Base-by-base conservation (phyloP, 2,888 invertebrate species). In the Pecten maximus region DNA sequence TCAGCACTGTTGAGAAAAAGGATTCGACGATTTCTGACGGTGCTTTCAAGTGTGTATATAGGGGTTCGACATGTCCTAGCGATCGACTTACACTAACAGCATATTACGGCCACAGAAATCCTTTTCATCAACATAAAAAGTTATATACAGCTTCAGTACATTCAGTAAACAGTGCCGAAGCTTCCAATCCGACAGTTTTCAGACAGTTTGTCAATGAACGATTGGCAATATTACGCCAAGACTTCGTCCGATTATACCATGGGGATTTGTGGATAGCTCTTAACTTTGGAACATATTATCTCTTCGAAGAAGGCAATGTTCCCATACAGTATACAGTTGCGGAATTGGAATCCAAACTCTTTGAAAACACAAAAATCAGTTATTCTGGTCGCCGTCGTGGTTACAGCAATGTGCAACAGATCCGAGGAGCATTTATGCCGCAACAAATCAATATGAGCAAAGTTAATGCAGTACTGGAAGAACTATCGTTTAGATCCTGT, bases 361-460 rank as follows among this genome's bases (percentile, higher is more conserved):
- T 23, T 60, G n/a, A 60, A 60, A 6, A 60, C 23, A 6, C 0
- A n/a, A 23, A 60, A 6, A n/a, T 23, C n/a, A 6, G 2, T 23
- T n/a, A 0, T 0, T 0, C 23, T 2, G 2, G 8, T 16, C 16
- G n/a, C 23, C 23, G 23, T 23, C 16, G 8, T 16, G 6, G 23
- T 60, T 6, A 60, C 60, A 44, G 44, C 6, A 44, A 44, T 12
- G 8, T 10, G 40, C 40, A 40, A 89, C 40, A 28, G 40, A 35
- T 89, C 40, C 54, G 88, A 8, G 74, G 88, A 16, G 40, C 88
- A 23, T 89, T 89, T n/a, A 60, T 60, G 8, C 88, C 88, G 28
- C 74, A 23, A n/a, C 19, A 89, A 48, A 60, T 60, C 40, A 60
- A 89, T 12, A 16, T 23, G 8, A 8, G 39, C 8, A 89, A 40